Conservation (phyloP, 2,113 vertebrate species). For the Mohoua ochrocephala region DNA sequence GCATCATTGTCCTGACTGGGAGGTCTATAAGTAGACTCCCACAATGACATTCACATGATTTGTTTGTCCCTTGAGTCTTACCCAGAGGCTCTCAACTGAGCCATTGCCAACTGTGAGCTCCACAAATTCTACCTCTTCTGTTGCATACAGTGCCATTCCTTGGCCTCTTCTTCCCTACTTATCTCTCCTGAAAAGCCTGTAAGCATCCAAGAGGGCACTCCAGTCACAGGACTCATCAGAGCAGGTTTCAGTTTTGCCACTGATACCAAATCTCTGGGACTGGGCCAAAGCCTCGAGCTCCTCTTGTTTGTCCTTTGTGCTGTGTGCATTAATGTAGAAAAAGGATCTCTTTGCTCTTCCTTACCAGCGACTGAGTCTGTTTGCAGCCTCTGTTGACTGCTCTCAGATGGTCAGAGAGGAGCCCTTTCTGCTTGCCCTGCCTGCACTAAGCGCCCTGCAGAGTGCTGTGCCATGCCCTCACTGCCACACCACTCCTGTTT, state of each 20-base stretch:
- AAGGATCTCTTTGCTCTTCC: not conserved
- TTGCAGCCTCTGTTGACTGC: accelerated
- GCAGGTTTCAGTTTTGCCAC: not conserved
- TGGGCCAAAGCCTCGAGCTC: not conserved
- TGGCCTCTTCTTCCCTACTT: not conserved
- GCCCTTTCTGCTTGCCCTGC: not conserved
- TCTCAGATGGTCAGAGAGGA: not conserved
- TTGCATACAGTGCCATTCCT: not conserved
- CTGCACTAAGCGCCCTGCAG: no score
- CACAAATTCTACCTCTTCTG: not conserved
- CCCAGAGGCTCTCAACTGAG: not conserved
- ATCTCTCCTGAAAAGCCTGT: not conserved
- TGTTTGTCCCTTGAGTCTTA: not conserved
- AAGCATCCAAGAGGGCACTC: not conserved
- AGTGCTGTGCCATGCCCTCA: not conserved
- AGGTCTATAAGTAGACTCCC: not conserved
- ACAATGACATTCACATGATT: not conserved
- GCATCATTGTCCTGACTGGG: not conserved
- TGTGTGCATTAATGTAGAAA: not conserved
- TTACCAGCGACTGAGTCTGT: not conserved
- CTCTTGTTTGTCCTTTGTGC: not conserved
- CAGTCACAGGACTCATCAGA: not conserved
- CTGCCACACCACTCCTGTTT: not conserved
- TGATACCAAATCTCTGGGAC: not conserved
- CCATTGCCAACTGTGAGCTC: not conserved